Conservation (phyloP, 2,888 invertebrate genomes). For the Pseudolycoriella hygida region DNA sequence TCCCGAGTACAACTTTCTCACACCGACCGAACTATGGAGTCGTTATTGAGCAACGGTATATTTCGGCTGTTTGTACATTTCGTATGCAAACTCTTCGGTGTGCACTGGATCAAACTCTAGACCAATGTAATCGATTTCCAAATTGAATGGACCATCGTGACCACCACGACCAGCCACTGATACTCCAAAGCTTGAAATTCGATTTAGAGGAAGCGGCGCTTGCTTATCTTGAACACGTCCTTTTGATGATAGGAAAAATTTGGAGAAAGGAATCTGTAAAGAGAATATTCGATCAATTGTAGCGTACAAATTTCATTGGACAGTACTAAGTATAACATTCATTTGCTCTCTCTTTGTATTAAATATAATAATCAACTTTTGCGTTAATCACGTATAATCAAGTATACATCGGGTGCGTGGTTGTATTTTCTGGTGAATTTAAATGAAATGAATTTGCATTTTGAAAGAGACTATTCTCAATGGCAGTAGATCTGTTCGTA, state of each 20-base stretch:
- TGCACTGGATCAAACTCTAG: constrained; percentile 64
- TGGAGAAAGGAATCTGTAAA: constrained; percentile 82
- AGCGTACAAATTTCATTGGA: not conserved
- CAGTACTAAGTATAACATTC: too few species aligned
- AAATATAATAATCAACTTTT: too few species aligned
- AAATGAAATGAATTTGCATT: too few species aligned
- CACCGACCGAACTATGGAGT: too few species aligned
- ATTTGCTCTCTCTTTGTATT: too few species aligned
- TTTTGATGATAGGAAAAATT: constrained; percentile 67
- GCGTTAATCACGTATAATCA: too few species aligned
- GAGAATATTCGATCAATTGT: too few species aligned
- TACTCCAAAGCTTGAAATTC: constrained; percentile 61
- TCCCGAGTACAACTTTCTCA: too few species aligned
- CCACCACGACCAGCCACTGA: constrained; percentile 54
- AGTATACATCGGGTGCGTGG: too few species aligned
- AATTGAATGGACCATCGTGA: constrained; percentile 63
- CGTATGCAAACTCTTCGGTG: constrained; percentile 79
- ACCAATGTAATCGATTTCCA: constrained; percentile 90
- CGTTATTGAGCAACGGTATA: constrained; percentile 43
- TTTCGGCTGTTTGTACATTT: constrained; percentile 62
- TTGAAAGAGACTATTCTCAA: too few species aligned
- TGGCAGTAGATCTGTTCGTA: too few species aligned
- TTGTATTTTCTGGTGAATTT: too few species aligned
- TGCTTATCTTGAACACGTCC: constrained; percentile 79
- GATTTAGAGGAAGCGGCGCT: constrained; percentile 36